phyloP scores from a whole-genome alignment of 2,888 invertebrate species.

The Limnephilus auricula region DNA sequence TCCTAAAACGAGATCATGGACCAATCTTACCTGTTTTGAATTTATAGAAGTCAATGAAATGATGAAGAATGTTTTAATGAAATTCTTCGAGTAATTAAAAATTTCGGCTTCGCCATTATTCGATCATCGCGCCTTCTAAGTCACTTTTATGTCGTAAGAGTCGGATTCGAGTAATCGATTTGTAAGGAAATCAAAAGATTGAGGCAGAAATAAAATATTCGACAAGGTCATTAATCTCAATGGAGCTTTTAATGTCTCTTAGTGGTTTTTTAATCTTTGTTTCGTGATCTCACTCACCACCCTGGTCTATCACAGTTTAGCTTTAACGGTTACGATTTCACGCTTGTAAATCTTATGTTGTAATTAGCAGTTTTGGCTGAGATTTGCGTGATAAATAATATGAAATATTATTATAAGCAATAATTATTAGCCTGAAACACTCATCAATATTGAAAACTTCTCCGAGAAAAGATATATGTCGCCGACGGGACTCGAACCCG shows the following conservation, averaged over 20 bases:
- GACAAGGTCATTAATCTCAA: slow-evolving; percentile 38
- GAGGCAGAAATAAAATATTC: slow-evolving; percentile 18
- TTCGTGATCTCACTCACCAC: neutral
- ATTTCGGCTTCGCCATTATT: neutral
- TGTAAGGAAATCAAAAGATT: slow-evolving; percentile 2
- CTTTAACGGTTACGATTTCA: neutral
- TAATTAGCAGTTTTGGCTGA: neutral
- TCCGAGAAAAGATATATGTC: no score
- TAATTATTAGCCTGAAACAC: no score
- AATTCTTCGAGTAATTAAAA: neutral
- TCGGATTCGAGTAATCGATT: neutral
- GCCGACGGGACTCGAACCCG: no score
- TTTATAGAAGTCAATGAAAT: neutral
- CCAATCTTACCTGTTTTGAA: neutral
- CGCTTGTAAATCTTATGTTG: neutral
- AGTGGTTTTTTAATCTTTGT: neutral
- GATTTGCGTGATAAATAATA: neutral
- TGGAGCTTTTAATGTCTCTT: neutral
- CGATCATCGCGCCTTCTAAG: neutral
- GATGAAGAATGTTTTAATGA: neutral
- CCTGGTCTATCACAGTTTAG: neutral
- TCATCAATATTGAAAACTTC: no score
- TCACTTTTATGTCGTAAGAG: neutral
- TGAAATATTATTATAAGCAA: no score
- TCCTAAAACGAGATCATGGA: neutral